Evolutionary conservation across 1,140 invertebrate genomes (phyloP).

Genomic region (Octopus sinensis): DNA sequence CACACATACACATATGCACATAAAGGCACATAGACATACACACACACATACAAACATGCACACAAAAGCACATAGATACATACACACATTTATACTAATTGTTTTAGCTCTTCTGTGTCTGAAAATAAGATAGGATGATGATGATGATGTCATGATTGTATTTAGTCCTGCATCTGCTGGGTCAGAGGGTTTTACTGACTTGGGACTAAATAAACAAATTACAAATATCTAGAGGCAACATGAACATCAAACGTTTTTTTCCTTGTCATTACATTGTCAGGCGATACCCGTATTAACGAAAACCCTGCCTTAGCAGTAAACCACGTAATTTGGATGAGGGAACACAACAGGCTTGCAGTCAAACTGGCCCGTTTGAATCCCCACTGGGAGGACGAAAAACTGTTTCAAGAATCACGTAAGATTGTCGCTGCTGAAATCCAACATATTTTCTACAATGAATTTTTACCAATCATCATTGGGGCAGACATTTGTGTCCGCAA

Average conservation of each 20-base stretch:
- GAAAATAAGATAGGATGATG: not conserved
- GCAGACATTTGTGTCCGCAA: no score
- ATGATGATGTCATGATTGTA: constrained; percentile 10
- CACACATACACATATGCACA: not conserved
- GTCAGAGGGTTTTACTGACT: constrained; percentile 67
- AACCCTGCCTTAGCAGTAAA: constrained; percentile 84
- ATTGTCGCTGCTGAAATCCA: constrained; percentile 78
- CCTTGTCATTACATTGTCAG: constrained; percentile 57
- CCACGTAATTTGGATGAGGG: constrained; percentile 92
- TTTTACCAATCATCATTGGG: constrained; percentile 77
- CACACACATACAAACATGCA: not conserved
- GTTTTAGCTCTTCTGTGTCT: no score
- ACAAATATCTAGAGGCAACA: not conserved
- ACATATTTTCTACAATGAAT: constrained; percentile 80
- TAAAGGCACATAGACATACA: not conserved
- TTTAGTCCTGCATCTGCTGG: constrained; percentile 15
- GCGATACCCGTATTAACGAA: constrained; percentile 83
- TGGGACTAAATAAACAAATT: constrained; percentile 63
- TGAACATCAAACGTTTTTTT: not conserved
- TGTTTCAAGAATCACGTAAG: constrained; percentile 80
- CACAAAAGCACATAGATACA: no score
- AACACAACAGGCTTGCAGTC: constrained; percentile 87
- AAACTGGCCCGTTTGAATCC: constrained; percentile 76
- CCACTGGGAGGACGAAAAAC: constrained; percentile 62
- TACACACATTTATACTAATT: no score